Base-by-base conservation (phyloP, 2,113 vertebrate genomes). In the Asarcornis scutulata region DNA sequence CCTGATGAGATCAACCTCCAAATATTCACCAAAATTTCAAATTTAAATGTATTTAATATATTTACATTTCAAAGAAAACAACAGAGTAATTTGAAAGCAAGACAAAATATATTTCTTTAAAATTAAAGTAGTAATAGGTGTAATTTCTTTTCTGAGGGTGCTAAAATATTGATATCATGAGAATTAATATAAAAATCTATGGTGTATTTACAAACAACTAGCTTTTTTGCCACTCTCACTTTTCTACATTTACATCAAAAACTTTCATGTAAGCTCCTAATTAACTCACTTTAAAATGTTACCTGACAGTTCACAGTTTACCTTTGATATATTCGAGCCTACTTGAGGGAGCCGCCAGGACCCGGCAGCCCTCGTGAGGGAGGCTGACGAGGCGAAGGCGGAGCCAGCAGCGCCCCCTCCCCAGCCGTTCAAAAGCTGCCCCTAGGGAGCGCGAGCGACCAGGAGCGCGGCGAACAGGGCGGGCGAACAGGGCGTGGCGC, bases 251-350 rank as follows among this genome's bases (percentile, higher is more conserved):
- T 7, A 26, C 2, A 11, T 56, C 36, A 38, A 66, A 66, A 3
- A 2, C 7, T 1, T 56, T 17, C 2, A 7, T 18, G 12, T 36
- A 56, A 56, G 4, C 6, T 66, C 22, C 3, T 46, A 36, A 31
- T 63, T 53, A 44, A 44, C 6, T 55, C 11, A 38, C 6, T 68
- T 62, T 36, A 52, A 91, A 80, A 36, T 22, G 1, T 1, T 44
- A 6, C 7, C 2, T 64, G 71, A 16, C 1, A 15, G 11, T 60
- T 68, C 53, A 74, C 9, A 16, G 9, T 44, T 69, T 87, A 32
- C 7, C 2, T 3, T 5, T 25, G 6, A 14, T 22, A 26, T 13
- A 32, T 22, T 38, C n/a, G n/a, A n/a, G n/a, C n/a, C n/a, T n/a
- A n/a, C n/a, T n/a, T n/a, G n/a, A n/a, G n/a, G n/a, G n/a, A n/a